These are phyloP conservation scores for Xenopus laevis DNA, from an alignment of 2,113 vertebrate species.

Conservation along the genomic window DNA sequence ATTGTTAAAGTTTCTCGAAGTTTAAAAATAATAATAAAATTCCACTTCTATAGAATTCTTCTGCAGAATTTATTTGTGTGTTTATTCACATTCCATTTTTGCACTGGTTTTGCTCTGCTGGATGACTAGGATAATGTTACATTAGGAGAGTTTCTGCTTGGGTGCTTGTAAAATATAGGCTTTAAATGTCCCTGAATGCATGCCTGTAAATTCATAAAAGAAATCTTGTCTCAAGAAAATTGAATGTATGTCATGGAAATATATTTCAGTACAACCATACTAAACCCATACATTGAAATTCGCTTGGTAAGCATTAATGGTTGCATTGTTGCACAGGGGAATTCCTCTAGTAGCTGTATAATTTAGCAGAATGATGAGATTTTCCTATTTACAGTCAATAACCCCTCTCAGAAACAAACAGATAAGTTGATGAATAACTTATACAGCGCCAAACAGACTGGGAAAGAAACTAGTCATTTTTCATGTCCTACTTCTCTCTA, in stretches of 20 bases:
- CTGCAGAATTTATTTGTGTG: too few species aligned
- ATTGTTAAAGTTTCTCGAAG: too few species aligned
- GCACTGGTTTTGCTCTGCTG: too few species aligned
- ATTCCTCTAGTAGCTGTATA: constrained; percentile 19
- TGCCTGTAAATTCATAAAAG: neutral
- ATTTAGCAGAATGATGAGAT: constrained; percentile 38
- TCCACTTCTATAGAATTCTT: too few species aligned
- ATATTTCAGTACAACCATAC: constrained; percentile 5
- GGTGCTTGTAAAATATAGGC: too few species aligned
- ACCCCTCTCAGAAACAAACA: constrained; percentile 28
- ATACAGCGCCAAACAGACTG: constrained; percentile 9
- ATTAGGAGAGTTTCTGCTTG: too few species aligned
- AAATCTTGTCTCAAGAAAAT: constrained; percentile 3
- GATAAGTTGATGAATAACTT: constrained; percentile 41
- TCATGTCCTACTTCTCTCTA: constrained; percentile 22
- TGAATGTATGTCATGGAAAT: constrained; percentile 22
- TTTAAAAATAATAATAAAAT: too few species aligned
- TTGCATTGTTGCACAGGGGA: constrained; percentile 23
- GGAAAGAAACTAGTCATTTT: constrained; percentile 26
- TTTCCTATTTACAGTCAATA: constrained; percentile 36
- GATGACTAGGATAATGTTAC: too few species aligned
- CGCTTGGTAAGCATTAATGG: constrained; percentile 31
- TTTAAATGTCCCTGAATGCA: too few species aligned
- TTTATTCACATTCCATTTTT: too few species aligned
- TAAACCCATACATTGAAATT: neutral